phyloP scores from a whole-genome alignment of 2,888 invertebrate genomes.

The Argyresthia albistria region DNA sequence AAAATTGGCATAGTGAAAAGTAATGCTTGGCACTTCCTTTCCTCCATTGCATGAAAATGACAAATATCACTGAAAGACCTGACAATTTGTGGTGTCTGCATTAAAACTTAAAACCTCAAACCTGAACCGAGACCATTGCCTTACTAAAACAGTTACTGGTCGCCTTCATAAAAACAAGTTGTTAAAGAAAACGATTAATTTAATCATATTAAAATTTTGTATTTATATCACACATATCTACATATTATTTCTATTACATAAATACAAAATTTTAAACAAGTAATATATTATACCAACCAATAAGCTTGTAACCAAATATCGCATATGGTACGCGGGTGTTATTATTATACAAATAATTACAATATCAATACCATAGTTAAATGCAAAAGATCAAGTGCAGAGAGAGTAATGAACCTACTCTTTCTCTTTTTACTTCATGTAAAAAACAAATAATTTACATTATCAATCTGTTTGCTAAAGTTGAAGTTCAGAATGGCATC shows the following conservation, averaged over 20 bases:
- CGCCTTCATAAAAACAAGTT: slow-evolving; percentile 49
- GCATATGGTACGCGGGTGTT: slow-evolving; percentile 66
- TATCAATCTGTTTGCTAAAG: slow-evolving; percentile 4
- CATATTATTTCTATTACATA: slow-evolving; percentile 71
- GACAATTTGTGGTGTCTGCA: slow-evolving; percentile 13
- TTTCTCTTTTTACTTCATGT: slow-evolving; percentile 45
- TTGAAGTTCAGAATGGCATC: slow-evolving; percentile 3
- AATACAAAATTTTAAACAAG: slow-evolving; percentile 71
- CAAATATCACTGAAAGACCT: no score
- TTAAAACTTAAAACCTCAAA: slow-evolving; percentile 53
- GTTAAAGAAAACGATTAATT: slow-evolving; percentile 63
- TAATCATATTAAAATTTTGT: slow-evolving; percentile 70
- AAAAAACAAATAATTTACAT: slow-evolving; percentile 29
- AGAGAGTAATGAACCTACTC: slow-evolving; percentile 40
- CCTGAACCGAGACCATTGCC: slow-evolving; percentile 22
- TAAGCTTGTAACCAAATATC: slow-evolving; percentile 66
- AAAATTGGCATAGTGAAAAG: no score
- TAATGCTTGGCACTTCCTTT: no score
- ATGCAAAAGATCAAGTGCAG: slow-evolving; percentile 73
- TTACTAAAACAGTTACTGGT: slow-evolving; percentile 58
- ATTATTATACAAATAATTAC: slow-evolving; percentile 73
- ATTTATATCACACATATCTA: slow-evolving; percentile 73
- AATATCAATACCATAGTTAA: slow-evolving; percentile 72
- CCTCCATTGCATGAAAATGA: no score
- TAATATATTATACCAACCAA: slow-evolving; percentile 51